These are phyloP conservation scores for Bombyx huttoni DNA, from an alignment of 2,888 invertebrate genomes.

Conservation along the genomic window DNA sequence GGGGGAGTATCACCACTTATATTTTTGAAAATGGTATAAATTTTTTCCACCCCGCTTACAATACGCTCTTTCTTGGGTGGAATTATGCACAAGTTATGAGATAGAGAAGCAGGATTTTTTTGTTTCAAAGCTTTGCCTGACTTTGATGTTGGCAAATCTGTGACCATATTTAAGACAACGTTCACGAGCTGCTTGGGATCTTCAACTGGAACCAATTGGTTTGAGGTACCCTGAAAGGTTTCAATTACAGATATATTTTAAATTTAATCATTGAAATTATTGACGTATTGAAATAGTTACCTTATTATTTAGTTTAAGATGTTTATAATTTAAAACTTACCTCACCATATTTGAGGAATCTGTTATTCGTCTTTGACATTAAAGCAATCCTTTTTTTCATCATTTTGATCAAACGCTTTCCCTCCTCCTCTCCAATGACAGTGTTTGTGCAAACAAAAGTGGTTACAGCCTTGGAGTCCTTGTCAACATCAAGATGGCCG, in stretches of 20 bases:
- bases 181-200: slow-evolving; percentile 77
- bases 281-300: no score
- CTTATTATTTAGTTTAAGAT: no score
- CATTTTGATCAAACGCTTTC: slow-evolving; percentile 75
- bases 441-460: slow-evolving; percentile 90
- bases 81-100: neutral
- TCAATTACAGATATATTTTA: no score
- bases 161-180: slow-evolving; percentile 76
- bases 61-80: slow-evolving; percentile 43
- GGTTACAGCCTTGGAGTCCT: slow-evolving; percentile 78
- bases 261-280: no score
- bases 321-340: neutral
- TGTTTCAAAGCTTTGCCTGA: slow-evolving; percentile 3
- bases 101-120: slow-evolving; percentile 2
- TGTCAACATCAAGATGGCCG: slow-evolving; percentile 85
- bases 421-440: slow-evolving; percentile 79
- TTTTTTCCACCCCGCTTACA: slow-evolving; percentile 44
- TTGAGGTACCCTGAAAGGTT: slow-evolving; percentile 2
- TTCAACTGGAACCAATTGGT: slow-evolving; percentile 61
- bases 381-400: slow-evolving; percentile 83
- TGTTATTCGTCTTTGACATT: slow-evolving; percentile 38
- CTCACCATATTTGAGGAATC: slow-evolving; percentile 14
- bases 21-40: slow-evolving; percentile 30
- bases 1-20: neutral
- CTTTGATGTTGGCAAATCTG: slow-evolving; percentile 36